Conservation (phyloP, 2,888 invertebrate genomes). For the Rutpela maculata region DNA sequence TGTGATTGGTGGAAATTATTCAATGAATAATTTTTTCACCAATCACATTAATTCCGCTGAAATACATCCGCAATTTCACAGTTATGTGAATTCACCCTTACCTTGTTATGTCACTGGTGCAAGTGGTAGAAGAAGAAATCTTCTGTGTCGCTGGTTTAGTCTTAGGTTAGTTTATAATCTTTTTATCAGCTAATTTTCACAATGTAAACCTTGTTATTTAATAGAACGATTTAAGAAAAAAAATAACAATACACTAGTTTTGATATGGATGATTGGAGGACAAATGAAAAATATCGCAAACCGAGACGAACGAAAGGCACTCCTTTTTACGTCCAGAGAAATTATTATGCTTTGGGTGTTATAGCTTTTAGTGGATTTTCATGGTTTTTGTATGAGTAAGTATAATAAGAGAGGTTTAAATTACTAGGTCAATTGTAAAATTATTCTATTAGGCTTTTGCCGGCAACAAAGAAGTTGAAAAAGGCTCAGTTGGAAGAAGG, state of each 20-base stretch:
- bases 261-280: slow-evolving; percentile 68
- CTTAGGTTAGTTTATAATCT: too few species aligned
- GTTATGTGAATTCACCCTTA: too few species aligned
- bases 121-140: too few species aligned
- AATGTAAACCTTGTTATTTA: neutral
- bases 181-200: too few species aligned
- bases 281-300: slow-evolving; percentile 75
- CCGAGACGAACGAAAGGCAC: slow-evolving; percentile 82
- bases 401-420: slow-evolving; percentile 48
- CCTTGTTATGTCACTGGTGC: too few species aligned
- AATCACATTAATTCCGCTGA: too few species aligned
- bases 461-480: slow-evolving; percentile 60
- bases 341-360: slow-evolving; percentile 75
- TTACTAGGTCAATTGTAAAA: neutral
- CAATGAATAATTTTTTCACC: too few species aligned
- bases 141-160: too few species aligned
- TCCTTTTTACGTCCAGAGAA: slow-evolving; percentile 77
- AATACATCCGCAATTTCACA: too few species aligned
- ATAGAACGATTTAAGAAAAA: neutral
- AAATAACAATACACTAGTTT: slow-evolving; percentile 11
- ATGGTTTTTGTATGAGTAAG: slow-evolving; percentile 76
- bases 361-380: slow-evolving; percentile 73
- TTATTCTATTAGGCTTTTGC: slow-evolving; percentile 61
- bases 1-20: too few species aligned
- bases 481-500: slow-evolving; percentile 55